Conservation (phyloP, 2,113 vertebrate genomes). For the Smithornis capensis region DNA sequence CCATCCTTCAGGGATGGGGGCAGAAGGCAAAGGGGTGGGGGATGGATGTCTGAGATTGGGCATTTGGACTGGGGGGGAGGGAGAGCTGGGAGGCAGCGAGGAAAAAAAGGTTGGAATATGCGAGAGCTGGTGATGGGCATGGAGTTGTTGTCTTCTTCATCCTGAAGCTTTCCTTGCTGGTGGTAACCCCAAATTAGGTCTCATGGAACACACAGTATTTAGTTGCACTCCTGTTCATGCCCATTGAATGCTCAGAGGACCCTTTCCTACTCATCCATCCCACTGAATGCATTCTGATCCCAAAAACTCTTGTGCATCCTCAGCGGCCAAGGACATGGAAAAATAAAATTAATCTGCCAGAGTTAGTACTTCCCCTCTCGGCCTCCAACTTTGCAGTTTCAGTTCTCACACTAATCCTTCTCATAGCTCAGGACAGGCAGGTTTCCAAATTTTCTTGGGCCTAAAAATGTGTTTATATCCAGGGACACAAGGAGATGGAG, state of each 20-base stretch:
- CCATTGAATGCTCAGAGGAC: background rate
- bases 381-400: background rate
- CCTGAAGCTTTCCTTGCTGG: background rate
- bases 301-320: background rate
- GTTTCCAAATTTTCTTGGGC: background rate
- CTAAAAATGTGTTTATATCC: background rate
- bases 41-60: background rate
- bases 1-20: conserved; percentile 18
- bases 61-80: background rate
- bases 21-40: background rate
- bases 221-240: fast-evolving
- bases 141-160: fast-evolving
- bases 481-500: background rate
- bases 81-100: background rate
- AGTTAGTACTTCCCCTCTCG: background rate
- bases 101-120: background rate
- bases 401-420: background rate
- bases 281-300: background rate
- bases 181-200: background rate
- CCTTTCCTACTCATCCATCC: background rate
- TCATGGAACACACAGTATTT: background rate
- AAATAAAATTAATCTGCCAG: background rate
- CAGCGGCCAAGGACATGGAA: fast-evolving
- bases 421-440: background rate
- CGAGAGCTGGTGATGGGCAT: background rate